Conservation (phyloP, 2,888 invertebrate genomes). For the Dynastes hyllus region DNA sequence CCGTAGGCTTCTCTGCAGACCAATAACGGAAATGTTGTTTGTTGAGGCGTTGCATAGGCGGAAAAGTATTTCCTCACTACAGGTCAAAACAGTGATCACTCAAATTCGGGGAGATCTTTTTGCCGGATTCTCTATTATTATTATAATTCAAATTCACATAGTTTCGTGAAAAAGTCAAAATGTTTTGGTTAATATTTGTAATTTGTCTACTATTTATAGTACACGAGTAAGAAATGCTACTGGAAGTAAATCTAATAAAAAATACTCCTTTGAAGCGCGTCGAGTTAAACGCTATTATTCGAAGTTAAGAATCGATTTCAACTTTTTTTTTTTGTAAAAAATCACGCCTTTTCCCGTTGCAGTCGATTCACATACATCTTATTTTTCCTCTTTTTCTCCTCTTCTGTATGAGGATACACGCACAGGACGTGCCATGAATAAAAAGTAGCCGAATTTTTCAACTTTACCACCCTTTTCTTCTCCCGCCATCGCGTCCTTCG, state of each 20-base stretch:
- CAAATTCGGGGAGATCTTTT: too few species aligned
- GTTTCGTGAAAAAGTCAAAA: too few species aligned
- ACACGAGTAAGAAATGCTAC: too few species aligned
- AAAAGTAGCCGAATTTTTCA: conserved; percentile 47
- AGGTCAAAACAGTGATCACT: too few species aligned
- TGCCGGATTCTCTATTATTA: too few species aligned
- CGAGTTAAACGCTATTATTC: conserved; percentile 19
- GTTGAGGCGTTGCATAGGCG: too few species aligned
- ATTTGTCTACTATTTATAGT: too few species aligned
- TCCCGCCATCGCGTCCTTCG: conserved; percentile 12
- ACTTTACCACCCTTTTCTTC: conserved; percentile 43
- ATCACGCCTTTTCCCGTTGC: conserved; percentile 41
- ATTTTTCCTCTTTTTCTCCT: conserved; percentile 40
- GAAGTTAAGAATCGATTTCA: conserved; percentile 44
- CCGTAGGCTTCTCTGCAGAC: too few species aligned
- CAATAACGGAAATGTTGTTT: too few species aligned
- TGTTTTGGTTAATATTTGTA: too few species aligned
- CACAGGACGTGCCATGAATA: conserved; percentile 53
- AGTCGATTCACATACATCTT: conserved; percentile 45
- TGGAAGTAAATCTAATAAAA: neutral
- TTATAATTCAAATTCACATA: too few species aligned
- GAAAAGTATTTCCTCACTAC: too few species aligned
- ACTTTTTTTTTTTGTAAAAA: conserved; percentile 36
- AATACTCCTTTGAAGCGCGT: neutral
- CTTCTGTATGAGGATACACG: conserved; percentile 50